Base-by-base conservation (phyloP, 2,888 invertebrate genomes). In the Torymus texanus region DNA sequence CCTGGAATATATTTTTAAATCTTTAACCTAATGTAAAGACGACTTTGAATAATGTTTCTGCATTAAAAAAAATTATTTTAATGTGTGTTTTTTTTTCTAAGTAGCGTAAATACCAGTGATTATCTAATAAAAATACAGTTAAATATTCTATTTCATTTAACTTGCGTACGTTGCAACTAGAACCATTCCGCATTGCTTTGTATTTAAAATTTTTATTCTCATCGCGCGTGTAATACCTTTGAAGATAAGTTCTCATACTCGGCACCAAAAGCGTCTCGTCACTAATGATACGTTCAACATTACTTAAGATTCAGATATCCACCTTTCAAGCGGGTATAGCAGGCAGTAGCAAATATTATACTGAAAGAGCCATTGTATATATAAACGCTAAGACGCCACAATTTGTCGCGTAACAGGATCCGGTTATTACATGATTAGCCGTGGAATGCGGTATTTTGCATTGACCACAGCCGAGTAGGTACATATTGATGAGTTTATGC, bases 401-500 rank as follows among this genome's bases (percentile, higher is more conserved):
- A 65, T 58, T 65, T n/a, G 56, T 41, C 74, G 2, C 58, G 16
- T 65, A 65, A 29, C 29, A 21, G 56, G 62, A 65, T 74, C 56
- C 56, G 63, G 58, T 75, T 51, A 66, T 66, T 66, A 66, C 12
- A 16, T 29, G 66, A 66, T 75, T 51, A 51, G 24, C 24, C 65
- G 18, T 5, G 59, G 58, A 41, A 66, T 66, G 58, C 66, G 58
- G 56, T n/a, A 58, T 56, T 71, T 18, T 29, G 16, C 41, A 56
- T 18, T 61, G 16, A 8, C 41, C 61, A 51, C 50, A 72, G 41
- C 63, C 29, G 1, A 21, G 21, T 21, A 13, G 41, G 29, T 73
- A 65, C 56, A 24, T 56, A 50, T 59, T 70, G 12, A 70, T 58
- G 21, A 65, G 16, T 4, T 5, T 65, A 65, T n/a, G 10, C 50